Conservation (phyloP, 1,140 invertebrate genomes). For the Anoplophora glabripennis region DNA sequence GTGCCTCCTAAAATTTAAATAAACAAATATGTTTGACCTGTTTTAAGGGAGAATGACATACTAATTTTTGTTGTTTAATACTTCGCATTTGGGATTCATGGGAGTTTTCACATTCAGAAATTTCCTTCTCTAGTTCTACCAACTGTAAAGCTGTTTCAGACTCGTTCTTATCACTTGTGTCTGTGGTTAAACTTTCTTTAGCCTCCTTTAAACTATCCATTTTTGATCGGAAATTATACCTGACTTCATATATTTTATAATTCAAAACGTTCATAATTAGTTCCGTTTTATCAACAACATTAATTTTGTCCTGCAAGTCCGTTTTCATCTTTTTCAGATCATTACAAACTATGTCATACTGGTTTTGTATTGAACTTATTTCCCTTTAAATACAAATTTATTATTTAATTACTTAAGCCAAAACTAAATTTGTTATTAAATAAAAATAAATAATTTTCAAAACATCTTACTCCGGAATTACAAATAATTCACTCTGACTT, state of each 20-base stretch:
- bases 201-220: constrained; percentile 16
- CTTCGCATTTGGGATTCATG: constrained; percentile 22
- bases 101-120: constrained; percentile 22
- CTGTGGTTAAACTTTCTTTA: constrained; percentile 14
- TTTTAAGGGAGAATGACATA: constrained; percentile 13
- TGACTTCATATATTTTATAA: constrained; percentile 32
- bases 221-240: constrained; percentile 23
- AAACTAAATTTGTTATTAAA: too few species aligned
- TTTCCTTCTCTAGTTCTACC: constrained; percentile 26
- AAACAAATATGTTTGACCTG: constrained; percentile 2
- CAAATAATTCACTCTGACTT: too few species aligned
- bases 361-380: constrained; percentile 23
- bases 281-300: constrained; percentile 27
- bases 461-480: too few species aligned
- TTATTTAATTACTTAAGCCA: too few species aligned
- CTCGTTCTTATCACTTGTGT: constrained; percentile 7
- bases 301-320: constrained; percentile 11
- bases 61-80: constrained; percentile 29
- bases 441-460: too few species aligned
- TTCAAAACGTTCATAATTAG: constrained; percentile 26
- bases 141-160: constrained; percentile 17
- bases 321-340: constrained; percentile 19
- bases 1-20: constrained; percentile 21
- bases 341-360: constrained; percentile 16
- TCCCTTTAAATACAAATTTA: constrained; percentile 13